Percentiles rank a stretch among this genome's conserved stretches.
Conservation (phyloP, 2,113 vertebrate species). For the Perca fluviatilis region DNA sequence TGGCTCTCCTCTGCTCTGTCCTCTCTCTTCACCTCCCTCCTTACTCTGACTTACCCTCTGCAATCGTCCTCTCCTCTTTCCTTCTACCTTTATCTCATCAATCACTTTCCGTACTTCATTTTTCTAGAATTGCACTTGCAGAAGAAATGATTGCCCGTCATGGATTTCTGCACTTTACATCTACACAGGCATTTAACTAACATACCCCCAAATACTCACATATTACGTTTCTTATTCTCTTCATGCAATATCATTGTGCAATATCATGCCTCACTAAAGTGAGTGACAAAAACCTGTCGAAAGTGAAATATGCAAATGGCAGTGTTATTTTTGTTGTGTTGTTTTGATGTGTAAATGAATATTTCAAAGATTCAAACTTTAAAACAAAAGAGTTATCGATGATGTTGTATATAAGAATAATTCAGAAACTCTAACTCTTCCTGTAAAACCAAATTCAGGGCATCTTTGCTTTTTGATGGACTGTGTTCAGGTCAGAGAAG, state of each 20-base stretch:
- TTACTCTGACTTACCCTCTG: background rate
- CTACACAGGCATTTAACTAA: background rate
- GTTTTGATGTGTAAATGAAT: background rate
- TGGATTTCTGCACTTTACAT: background rate
- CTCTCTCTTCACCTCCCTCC: conserved; percentile 14
- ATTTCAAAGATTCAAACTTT: background rate
- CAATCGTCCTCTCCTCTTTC: background rate
- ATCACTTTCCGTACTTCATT: background rate
- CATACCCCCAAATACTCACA: background rate
- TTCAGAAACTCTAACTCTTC: background rate
- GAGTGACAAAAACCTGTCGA: background rate
- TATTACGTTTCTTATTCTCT: no score
- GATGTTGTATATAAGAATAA: background rate
- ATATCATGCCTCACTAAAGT: background rate
- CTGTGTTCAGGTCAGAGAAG: conserved; percentile 79
- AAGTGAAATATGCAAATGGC: background rate
- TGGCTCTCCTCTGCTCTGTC: conserved; percentile 61
- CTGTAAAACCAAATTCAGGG: background rate
- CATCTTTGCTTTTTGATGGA: conserved; percentile 61
- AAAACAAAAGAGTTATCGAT: background rate
- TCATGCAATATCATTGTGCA: background rate
- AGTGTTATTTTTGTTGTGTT: background rate
- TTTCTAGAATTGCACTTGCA: background rate
- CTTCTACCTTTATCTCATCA: conserved; percentile 20
- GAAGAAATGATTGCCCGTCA: background rate